Evolutionary conservation across 2,113 vertebrate genomes (phyloP), one percentile per base, ranked within the genome.

Genomic region (Nanorana parkeri): DNA sequence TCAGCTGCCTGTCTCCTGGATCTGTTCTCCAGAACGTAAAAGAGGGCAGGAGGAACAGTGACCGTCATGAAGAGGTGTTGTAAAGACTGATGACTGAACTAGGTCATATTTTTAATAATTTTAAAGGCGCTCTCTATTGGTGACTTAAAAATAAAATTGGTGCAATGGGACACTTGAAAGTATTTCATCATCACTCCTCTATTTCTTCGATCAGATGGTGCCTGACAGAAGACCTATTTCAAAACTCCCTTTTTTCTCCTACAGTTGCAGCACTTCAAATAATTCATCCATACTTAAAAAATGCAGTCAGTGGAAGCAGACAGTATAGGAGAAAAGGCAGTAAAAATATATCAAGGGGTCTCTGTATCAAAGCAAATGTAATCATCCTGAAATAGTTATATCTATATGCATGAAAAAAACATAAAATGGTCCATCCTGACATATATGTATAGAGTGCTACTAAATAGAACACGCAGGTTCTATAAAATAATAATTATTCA

Each of bases 1-100:
- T 82, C 80, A 82, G 80, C 80, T 82, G 72, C 80, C 80, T 76
- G 80, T 82, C 54, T 82, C 80, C 64, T 82, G 80, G 80, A 82
- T 82, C 71, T 82, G 80, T 82, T 82, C 80, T 82, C 80, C 80
- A 66, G 80, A 82, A 67, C 80, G 64, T 82, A 82, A 82, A 54
- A 60, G 80, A 76, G 52, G 58, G 73, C 52, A 58, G 29, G 64
- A 80, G 61, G 78, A 80, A 26, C 54, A 24, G 17, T 52, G 80
- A 82, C 61, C 80, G 41, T 13, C 77, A n/a, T 7, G 66, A 56
- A 36, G 65, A 68, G 21, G 32, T 64, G 32, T 64, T 51, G 36
- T 20, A 64, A 77, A 64, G 74, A 17, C 74, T 17, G 47, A 4
- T 26, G 74, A 77, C 74, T 64, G 56, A 47, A 47, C 41, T 64